Conservation (phyloP, 2,113 vertebrate genomes). For the Pedetes capensis region DNA sequence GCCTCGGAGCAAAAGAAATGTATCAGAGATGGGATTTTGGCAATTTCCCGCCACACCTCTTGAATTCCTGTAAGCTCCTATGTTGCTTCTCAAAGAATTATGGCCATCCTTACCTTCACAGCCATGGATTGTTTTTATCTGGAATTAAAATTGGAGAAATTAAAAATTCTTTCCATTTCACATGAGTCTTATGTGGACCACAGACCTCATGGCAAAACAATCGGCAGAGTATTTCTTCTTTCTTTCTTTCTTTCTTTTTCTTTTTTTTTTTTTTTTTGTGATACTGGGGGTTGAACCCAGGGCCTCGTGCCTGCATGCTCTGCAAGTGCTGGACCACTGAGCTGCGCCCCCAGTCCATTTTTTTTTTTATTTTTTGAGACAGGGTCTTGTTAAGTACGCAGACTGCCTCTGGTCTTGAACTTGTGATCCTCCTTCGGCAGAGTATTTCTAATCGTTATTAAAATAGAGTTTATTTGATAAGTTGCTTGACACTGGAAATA, state of each 20-base stretch:
- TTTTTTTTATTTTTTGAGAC: too few species aligned
- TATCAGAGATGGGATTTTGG: conserved; percentile 70
- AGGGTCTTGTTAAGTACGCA: too few species aligned
- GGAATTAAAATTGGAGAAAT: conserved; percentile 17
- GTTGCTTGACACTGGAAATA: not conserved
- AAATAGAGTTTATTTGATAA: not conserved
- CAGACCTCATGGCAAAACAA: not conserved
- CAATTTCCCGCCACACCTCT: conserved; percentile 76
- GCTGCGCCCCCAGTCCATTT: too few species aligned
- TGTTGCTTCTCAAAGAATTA: conserved; percentile 1
- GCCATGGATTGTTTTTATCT: conserved; percentile 45
- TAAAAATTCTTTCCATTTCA: conserved; percentile 34
- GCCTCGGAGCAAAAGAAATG: conserved; percentile 82
- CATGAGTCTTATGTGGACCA: not conserved
- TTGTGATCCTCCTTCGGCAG: too few species aligned
- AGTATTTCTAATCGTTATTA: not conserved
- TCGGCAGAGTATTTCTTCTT: not conserved
- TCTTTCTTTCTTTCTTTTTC: too few species aligned
- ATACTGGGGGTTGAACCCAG: too few species aligned
- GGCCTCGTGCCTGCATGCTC: too few species aligned
- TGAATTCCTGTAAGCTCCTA: conserved; percentile 72
- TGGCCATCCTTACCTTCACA: not conserved
- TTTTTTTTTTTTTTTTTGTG: too few species aligned
- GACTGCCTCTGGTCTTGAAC: too few species aligned
- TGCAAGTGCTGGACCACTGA: too few species aligned